Evolutionary conservation across 2,797 vertebrate genomes (phyloP).

Genomic region (Rhabdomys pumilio): DNA sequence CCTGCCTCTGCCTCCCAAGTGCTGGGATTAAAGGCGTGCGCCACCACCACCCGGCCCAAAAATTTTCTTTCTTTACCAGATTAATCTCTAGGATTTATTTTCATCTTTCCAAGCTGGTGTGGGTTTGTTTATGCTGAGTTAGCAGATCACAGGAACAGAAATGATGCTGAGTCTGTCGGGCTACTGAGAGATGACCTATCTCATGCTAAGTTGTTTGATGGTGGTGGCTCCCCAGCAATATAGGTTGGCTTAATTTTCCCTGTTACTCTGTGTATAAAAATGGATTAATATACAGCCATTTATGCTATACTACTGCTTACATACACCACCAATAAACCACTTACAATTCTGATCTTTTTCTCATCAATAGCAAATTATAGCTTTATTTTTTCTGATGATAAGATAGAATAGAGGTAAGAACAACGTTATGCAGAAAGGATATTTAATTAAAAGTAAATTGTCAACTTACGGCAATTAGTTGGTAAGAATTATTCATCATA

Average conservation of each 20-base stretch:
- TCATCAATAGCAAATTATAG: not conserved
- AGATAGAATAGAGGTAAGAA: not conserved
- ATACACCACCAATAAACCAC: not conserved
- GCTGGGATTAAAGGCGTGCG: too few species aligned
- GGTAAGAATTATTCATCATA: slow-evolving; percentile 99
- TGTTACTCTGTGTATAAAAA: not conserved
- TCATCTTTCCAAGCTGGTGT: not conserved
- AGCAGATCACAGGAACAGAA: not conserved
- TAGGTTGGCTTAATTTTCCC: not conserved
- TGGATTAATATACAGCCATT: not conserved
- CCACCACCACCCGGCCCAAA: too few species aligned
- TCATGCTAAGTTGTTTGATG: not conserved
- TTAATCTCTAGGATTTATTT: not conserved
- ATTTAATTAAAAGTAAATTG: slow-evolving; percentile 59
- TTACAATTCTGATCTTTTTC: not conserved
- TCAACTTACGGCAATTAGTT: slow-evolving; percentile 97
- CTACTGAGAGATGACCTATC: too few species aligned
- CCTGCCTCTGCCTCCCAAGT: too few species aligned
- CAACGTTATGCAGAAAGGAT: not conserved
- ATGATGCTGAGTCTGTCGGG: not conserved
- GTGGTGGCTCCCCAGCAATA: not conserved
- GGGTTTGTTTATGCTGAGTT: not conserved
- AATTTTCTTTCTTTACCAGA: not conserved
- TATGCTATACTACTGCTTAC: not conserved
- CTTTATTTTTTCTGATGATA: not conserved